Conservation (phyloP, 2,113 vertebrate species). For the Carettochelys insculpta region DNA sequence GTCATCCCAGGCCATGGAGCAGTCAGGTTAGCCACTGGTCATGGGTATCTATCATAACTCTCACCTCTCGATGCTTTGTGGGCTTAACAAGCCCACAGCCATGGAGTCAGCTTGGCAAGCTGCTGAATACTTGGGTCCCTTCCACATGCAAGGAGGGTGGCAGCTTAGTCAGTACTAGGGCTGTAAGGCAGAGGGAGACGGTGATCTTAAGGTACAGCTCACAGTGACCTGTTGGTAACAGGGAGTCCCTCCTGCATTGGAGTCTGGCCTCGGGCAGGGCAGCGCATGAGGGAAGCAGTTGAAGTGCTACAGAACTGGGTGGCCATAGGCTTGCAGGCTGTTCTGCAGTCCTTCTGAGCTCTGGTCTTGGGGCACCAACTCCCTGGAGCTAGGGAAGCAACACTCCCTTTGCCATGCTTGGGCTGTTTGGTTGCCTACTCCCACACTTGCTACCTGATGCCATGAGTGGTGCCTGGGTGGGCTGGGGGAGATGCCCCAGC, state of each 20-base stretch:
- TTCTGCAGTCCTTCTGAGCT: background rate
- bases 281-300: too few species aligned
- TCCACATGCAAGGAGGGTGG: background rate
- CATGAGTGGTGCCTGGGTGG: background rate
- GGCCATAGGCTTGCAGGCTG: background rate
- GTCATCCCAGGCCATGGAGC: too few species aligned
- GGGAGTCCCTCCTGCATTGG: background rate
- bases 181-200: accelerated
- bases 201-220: too few species aligned
- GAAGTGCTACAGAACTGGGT: background rate
- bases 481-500: background rate
- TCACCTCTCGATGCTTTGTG: too few species aligned
- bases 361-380: background rate
- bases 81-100: background rate
- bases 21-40: background rate
- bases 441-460: too few species aligned
- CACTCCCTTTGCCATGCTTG: background rate
- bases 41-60: too few species aligned
- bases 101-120: background rate
- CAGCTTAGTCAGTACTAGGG: background rate
- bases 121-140: too few species aligned
- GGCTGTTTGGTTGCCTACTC: background rate
- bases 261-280: too few species aligned
- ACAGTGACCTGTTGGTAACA: background rate
- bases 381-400: background rate